Base-by-base conservation (phyloP, 2,888 invertebrate genomes). In the Latrodectus hesperus region DNA sequence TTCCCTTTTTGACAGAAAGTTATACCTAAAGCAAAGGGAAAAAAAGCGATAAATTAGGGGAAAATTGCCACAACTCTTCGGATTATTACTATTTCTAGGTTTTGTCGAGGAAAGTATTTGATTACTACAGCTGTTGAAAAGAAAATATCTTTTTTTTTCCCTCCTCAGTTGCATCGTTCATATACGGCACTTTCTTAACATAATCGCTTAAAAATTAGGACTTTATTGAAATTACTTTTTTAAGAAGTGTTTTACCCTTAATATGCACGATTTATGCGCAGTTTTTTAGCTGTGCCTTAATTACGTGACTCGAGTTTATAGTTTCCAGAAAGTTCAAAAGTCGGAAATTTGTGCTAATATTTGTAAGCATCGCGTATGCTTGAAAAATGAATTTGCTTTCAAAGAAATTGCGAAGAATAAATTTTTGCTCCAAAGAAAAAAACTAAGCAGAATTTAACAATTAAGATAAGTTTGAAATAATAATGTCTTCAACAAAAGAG, bases 11-110 rank as follows among this genome's bases (percentile, higher is more conserved):
- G 53, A 72, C 67, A 71, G 49, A 84, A 84, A 71, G 60, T 76
- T 83, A 83, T 84, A 77, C 84, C 84, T 77, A 75, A 67, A 55
- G 53, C 68, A 76, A n/a, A 67, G 77, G 84, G 72, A 84, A 82
- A 86, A 60, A 60, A 81, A 86, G 81, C 76, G 81, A 86, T 86
- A 86, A 86, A 86, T 86, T 86, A 81, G 70, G 76, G 81, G 70
- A 38, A 86, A 86, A 86, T 81, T 81, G 70, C 76, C 64, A 65
- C 65, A 77, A 83, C 38, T 65, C 72, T 60, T 60, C 71, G 72
- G 76, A 51, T 17, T 77, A 76, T 73, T 75, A 53, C 73, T 70
- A 71, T 60, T 83, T 83, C 70, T 60, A 49, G 49, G 72, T 77
- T 84, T 72, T 83, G 83, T 83, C 68, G 14, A 26, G 77, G 65